Conservation (phyloP, 2,797 vertebrate genomes). For the Molothrus aeneus region DNA sequence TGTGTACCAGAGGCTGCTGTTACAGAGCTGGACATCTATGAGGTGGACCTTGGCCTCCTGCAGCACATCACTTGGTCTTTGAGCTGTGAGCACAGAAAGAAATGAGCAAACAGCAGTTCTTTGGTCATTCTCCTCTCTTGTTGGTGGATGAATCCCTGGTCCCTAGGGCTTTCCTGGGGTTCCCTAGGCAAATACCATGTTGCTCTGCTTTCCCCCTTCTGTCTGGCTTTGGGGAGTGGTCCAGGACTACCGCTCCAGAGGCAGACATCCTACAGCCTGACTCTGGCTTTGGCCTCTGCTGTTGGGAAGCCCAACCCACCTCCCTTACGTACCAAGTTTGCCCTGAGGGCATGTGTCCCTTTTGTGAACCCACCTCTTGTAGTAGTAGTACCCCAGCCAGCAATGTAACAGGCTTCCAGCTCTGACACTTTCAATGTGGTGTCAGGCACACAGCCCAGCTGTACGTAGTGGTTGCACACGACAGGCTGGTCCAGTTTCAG, state of each 20-base stretch:
- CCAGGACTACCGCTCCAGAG: background rate
- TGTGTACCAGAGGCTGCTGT: background rate
- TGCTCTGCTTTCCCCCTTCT: background rate
- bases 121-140: background rate
- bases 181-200: background rate
- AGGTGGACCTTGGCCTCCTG: constrained; percentile 8
- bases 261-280: rapidly evolving
- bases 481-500: background rate
- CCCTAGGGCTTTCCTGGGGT: background rate
- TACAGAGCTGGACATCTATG: background rate
- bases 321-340: background rate
- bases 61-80: rapidly evolving
- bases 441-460: background rate
- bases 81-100: background rate
- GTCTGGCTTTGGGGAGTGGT: background rate
- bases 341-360: background rate
- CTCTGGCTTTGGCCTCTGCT: background rate
- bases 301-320: background rate
- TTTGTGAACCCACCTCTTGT: background rate
- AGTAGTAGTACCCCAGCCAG: background rate
- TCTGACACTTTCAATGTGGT: background rate
- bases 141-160: background rate
- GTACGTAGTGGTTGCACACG: background rate
- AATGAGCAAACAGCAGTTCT: rapidly evolving
- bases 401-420: background rate